A percentile compares a stretch with the other conserved stretches of the same genome.
phyloP scores from a whole-genome alignment of 2,113 vertebrate genomes.

The Cyanoderma ruficeps region DNA sequence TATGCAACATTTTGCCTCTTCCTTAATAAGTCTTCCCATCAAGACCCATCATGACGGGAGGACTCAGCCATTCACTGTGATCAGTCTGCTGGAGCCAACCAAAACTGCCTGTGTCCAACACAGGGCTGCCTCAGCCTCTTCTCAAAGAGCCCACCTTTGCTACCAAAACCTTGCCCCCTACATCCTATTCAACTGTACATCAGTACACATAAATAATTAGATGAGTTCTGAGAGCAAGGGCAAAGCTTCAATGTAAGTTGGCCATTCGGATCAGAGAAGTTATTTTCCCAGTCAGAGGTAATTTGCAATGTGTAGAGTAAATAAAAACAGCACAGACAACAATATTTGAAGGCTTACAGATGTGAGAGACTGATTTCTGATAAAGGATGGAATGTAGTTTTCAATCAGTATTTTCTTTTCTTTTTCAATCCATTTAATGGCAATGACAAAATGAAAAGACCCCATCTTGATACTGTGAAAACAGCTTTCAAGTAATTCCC shows the following conservation, averaged over 20 bases:
- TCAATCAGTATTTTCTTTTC: not conserved
- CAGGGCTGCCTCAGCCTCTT: not conserved
- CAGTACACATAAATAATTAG: not conserved
- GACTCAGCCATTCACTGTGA: not conserved
- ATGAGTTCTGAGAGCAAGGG: not conserved
- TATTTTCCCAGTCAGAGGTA: not conserved
- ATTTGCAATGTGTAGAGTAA: not conserved
- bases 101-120: not conserved
- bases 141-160: not conserved
- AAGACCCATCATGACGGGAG: fast-evolving
- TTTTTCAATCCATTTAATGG: not conserved
- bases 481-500: not conserved
- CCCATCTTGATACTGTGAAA: not conserved
- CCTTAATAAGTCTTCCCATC: not conserved
- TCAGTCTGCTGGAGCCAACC: fast-evolving
- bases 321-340: not conserved
- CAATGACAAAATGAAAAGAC: not conserved
- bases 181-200: not conserved
- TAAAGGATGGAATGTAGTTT: not conserved
- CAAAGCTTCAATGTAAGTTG: not conserved
- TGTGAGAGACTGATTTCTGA: not conserved
- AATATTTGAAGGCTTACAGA: not conserved
- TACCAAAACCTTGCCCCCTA: not conserved
- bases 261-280: not conserved
- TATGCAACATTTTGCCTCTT: not conserved